phyloP scores from a whole-genome alignment of 2,113 vertebrate genomes.

The Phaethon lepturus region DNA sequence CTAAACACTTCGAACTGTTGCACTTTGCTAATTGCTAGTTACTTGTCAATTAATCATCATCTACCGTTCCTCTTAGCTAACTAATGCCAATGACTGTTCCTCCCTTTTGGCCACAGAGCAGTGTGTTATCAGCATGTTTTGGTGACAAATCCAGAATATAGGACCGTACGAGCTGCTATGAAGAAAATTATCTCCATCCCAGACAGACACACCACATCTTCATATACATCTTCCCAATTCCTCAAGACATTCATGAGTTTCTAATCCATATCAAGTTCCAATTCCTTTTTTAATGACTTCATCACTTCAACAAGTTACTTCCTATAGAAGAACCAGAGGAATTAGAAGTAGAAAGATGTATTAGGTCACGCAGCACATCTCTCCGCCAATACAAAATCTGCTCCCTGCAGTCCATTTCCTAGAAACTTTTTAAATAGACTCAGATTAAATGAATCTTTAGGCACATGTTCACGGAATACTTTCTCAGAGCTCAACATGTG shows the following conservation, averaged over 20 bases:
- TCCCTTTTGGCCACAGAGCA: not conserved
- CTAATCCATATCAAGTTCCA: not conserved
- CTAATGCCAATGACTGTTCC: rapidly evolving
- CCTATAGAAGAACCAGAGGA: not conserved
- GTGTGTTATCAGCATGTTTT: rapidly evolving
- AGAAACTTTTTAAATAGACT: not conserved
- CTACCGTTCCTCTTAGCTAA: not conserved
- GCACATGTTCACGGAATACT: not conserved
- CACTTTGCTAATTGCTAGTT: too few species aligned
- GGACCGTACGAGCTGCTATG: rapidly evolving
- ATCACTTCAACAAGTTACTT: not conserved
- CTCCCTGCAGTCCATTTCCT: not conserved
- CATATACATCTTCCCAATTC: not conserved
- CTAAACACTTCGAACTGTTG: not conserved
- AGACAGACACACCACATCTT: not conserved
- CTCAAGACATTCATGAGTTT: not conserved
- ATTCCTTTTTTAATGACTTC: not conserved
- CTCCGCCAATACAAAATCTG: not conserved
- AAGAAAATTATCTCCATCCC: not conserved
- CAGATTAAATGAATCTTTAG: conserved; percentile 1
- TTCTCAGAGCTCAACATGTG: not conserved
- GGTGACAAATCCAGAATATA: not conserved
- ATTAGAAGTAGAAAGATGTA: not conserved
- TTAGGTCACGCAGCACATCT: not conserved
- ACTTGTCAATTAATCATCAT: rapidly evolving